These are phyloP conservation scores for Cetoscarus ocellatus DNA, from an alignment of 2,797 vertebrate genomes.

Conservation along the genomic window DNA sequence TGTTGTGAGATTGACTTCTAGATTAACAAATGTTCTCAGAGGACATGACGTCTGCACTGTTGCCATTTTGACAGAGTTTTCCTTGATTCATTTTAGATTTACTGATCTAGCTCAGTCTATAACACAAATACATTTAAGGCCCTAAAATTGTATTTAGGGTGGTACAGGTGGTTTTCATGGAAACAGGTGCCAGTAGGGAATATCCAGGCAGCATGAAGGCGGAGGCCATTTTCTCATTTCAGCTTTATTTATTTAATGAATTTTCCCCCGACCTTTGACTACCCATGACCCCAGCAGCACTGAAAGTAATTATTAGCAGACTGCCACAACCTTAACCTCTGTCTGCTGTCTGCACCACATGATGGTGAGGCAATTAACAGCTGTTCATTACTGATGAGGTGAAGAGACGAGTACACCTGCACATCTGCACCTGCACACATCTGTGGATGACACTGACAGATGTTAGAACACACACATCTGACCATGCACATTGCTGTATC, in stretches of 20 bases:
- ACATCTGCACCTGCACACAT: conserved; percentile 58
- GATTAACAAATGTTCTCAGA: conserved; percentile 39
- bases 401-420: conserved; percentile 63
- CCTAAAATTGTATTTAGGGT: conserved; percentile 30
- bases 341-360: conserved; percentile 59
- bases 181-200: conserved; percentile 55
- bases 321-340: conserved; percentile 66
- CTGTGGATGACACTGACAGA: conserved; percentile 41
- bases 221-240: conserved; percentile 60
- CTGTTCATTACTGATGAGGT: conserved; percentile 74
- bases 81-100: conserved; percentile 1
- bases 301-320: conserved; percentile 72
- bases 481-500: conserved; percentile 7
- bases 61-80: conserved; percentile 15
- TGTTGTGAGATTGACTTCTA: conserved; percentile 16
- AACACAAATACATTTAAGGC: conserved; percentile 17
- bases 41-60: conserved; percentile 39
- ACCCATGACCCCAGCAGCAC: conserved; percentile 60
- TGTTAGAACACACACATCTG: conserved; percentile 34
- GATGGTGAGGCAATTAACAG: conserved; percentile 74
- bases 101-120: conserved; percentile 18
- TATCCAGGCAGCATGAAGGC: conserved; percentile 37
- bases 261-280: conserved; percentile 67
- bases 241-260: conserved; percentile 69
- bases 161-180: conserved; percentile 40